A percentile compares a stretch with the other conserved stretches of the same genome.
These are phyloP conservation scores for Sebastiscus albofasciatus DNA, from an alignment of 2,797 vertebrate genomes.

Conservation along the genomic window DNA sequence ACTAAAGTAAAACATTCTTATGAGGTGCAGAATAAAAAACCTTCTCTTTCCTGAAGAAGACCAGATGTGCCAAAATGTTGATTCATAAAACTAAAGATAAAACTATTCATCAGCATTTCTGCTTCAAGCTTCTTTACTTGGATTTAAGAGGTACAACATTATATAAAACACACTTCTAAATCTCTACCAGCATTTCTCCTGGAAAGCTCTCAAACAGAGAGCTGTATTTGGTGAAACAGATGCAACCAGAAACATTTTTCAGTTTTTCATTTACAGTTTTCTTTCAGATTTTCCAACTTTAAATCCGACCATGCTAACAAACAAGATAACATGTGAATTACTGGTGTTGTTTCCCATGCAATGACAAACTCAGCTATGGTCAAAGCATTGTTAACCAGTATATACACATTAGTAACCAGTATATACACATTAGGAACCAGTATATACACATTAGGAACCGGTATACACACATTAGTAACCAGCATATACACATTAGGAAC, in stretches of 20 bases:
- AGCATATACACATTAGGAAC: neutral
- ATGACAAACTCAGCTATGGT: neutral
- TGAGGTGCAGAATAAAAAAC: neutral
- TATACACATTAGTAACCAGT: no score
- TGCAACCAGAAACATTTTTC: neutral
- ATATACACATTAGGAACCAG: no score
- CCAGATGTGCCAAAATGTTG: neutral
- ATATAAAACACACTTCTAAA: neutral
- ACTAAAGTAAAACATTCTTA: neutral
- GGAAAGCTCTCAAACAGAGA: neutral
- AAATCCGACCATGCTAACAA: neutral
- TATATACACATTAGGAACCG: no score
- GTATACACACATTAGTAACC: no score
- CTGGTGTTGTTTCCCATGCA: neutral
- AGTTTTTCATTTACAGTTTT: no score
- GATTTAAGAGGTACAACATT: neutral
- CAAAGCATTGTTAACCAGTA: neutral
- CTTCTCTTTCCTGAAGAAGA: neutral
- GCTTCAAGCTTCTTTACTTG: neutral
- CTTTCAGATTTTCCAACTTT: neutral
- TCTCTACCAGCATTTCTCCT: neutral
- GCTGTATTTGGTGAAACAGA: neutral
- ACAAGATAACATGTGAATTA: neutral
- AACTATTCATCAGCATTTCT: neutral
- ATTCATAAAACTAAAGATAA: neutral